phyloP scores from a whole-genome alignment of 1,140 invertebrate genomes.

The Cydia strobilella region DNA sequence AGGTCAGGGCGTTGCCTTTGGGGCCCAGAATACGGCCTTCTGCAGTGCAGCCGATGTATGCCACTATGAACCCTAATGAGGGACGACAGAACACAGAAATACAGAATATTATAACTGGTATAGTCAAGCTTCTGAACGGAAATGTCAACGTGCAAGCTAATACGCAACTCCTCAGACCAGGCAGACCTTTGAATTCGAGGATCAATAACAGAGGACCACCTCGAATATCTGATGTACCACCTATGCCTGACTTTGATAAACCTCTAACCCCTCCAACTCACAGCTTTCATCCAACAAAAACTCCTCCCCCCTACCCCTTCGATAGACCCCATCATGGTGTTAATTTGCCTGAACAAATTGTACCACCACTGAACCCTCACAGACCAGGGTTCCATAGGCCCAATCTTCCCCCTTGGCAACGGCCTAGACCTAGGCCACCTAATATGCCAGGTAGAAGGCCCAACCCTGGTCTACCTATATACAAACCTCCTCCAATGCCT shows the following conservation, averaged over 20 bases:
- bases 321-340: conserved; percentile 86
- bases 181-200: conserved; percentile 83
- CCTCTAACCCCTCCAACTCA: conserved; percentile 70
- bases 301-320: conserved; percentile 85
- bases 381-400: conserved; percentile 81
- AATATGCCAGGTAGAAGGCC: conserved; percentile 63
- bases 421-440: conserved; percentile 77
- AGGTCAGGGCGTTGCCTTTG: conserved; percentile 82
- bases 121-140: conserved; percentile 93
- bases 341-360: conserved; percentile 87
- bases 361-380: conserved; percentile 81
- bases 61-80: conserved; percentile 68
- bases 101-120: conserved; percentile 94
- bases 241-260: conserved; percentile 85
- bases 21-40: conserved; percentile 82
- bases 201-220: conserved; percentile 95
- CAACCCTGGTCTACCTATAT: conserved; percentile 71
- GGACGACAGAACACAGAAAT: conserved; percentile 87
- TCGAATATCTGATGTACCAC: conserved; percentile 87
- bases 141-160: conserved; percentile 91
- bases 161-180: conserved; percentile 80
- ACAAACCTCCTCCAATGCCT: conserved; percentile 66
- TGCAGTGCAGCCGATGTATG: conserved; percentile 76
- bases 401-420: conserved; percentile 81
- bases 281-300: conserved; percentile 71